phyloP scores from a whole-genome alignment of 2,888 invertebrate genomes.

The Leucoptera coffeella region DNA sequence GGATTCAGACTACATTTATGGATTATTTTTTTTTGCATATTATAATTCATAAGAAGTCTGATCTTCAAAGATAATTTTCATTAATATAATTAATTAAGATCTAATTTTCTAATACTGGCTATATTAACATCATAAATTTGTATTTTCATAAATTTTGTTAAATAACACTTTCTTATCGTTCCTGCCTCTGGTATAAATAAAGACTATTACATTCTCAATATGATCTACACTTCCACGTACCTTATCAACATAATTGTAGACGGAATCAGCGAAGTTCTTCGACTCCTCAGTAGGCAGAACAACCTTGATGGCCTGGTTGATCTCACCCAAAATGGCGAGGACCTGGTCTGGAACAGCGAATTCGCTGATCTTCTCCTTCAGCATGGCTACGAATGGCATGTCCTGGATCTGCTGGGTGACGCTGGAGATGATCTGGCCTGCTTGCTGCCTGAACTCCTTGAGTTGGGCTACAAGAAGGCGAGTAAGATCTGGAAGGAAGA shows the following conservation, averaged over 20 bases:
- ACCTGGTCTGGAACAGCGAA: slow-evolving; percentile 54
- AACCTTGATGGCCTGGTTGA: slow-evolving; percentile 47
- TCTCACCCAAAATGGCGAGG: slow-evolving; percentile 44
- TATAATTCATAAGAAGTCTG: no score
- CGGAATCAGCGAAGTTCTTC: slow-evolving; percentile 50
- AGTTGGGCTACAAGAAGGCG: slow-evolving; percentile 29
- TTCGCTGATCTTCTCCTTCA: slow-evolving; percentile 34
- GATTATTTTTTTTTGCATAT: no score
- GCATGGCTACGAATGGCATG: slow-evolving; percentile 19
- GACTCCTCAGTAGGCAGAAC: slow-evolving; percentile 60
- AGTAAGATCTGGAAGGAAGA: slow-evolving; percentile 20
- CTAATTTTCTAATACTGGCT: no score
- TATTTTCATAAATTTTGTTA: no score
- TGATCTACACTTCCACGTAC: slow-evolving; percentile 16
- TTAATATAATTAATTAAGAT: no score
- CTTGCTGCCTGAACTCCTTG: slow-evolving; percentile 29
- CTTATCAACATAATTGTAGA: slow-evolving; percentile 59
- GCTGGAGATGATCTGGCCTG: slow-evolving; percentile 18
- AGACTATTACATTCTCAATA: no score
- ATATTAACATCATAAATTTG: no score
- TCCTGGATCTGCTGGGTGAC: slow-evolving; percentile 32
- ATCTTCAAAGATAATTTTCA: no score
- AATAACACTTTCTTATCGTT: no score
- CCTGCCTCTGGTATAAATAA: no score
- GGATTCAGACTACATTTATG: no score